phyloP scores from a whole-genome alignment of 2,113 vertebrate species.

The Microcebus tavaratra region DNA sequence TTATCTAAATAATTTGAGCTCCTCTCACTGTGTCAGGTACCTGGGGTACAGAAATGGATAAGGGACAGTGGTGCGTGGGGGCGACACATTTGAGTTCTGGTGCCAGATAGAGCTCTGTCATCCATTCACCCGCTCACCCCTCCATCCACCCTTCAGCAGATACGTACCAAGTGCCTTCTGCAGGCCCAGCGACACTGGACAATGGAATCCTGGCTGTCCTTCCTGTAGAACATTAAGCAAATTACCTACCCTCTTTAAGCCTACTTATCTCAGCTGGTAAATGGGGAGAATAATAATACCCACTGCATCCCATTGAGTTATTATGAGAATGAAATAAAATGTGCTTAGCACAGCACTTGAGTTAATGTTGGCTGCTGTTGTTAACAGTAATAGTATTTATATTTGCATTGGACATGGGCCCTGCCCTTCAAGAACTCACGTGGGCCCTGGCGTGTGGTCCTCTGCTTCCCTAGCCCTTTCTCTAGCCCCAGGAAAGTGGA shows the following conservation, averaged over 20 bases:
- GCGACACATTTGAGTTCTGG: background rate
- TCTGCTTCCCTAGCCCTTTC: background rate
- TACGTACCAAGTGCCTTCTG: background rate
- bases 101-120: accelerated
- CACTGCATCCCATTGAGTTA: background rate
- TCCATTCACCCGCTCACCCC: background rate
- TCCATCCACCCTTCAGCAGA: background rate
- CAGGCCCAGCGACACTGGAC: background rate
- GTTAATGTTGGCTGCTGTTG: background rate
- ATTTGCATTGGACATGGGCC: background rate
- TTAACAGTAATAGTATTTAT: background rate
- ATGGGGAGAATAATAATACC: background rate
- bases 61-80: accelerated
- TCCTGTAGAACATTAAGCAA: background rate
- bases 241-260: background rate
- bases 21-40: background rate
- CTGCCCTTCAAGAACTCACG: background rate
- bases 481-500: too few species aligned
- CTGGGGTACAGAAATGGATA: background rate
- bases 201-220: background rate
- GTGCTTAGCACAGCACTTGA: background rate
- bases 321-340: background rate
- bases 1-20: background rate
- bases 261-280: background rate
- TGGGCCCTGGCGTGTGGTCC: accelerated